Evolutionary conservation across 1,140 invertebrate species (phyloP).

Genomic region (Papilio xuthus): DNA sequence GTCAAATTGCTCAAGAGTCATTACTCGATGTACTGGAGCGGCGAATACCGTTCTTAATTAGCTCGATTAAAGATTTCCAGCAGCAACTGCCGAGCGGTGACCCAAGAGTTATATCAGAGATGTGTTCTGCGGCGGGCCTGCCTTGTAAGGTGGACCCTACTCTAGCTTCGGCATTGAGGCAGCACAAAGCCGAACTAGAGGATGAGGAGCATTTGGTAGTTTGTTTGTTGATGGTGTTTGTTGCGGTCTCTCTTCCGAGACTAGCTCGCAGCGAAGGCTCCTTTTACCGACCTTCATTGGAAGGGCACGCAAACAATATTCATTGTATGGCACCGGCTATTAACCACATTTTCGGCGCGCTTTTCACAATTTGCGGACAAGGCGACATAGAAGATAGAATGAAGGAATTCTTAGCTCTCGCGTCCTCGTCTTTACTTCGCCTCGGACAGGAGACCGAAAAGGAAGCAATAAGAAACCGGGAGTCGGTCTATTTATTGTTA

Average conservation of each 20-base stretch:
- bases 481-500: slow-evolving; percentile 97
- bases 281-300: slow-evolving; percentile 94
- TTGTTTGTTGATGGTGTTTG: slow-evolving; percentile 98
- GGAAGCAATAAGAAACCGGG: slow-evolving; percentile 95
- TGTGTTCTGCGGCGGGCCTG: slow-evolving; percentile 97
- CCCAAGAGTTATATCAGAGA: slow-evolving; percentile 96
- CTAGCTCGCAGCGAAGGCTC: slow-evolving; percentile 95
- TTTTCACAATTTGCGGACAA: slow-evolving; percentile 97
- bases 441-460: slow-evolving; percentile 98
- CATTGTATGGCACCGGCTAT: slow-evolving; percentile 98
- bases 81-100: slow-evolving; percentile 95
- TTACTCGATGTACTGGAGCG: slow-evolving; percentile 96
- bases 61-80: slow-evolving; percentile 96
- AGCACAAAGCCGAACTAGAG: slow-evolving; percentile 92
- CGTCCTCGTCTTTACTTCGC: slow-evolving; percentile 96
- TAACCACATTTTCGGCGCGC: slow-evolving; percentile 97
- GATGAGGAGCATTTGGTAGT: slow-evolving; percentile 96
- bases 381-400: slow-evolving; percentile 98
- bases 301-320: slow-evolving; percentile 98
- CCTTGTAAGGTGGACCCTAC: slow-evolving; percentile 97
- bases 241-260: slow-evolving; percentile 98
- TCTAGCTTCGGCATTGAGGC: slow-evolving; percentile 92
- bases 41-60: slow-evolving; percentile 97
- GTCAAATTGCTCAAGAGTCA: slow-evolving; percentile 95
- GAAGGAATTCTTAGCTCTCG: slow-evolving; percentile 98